A percentile compares a stretch with the other conserved stretches of the same genome.
Evolutionary conservation across 2,797 vertebrate species (phyloP).

Genomic region (Psittacula derbiana): DNA sequence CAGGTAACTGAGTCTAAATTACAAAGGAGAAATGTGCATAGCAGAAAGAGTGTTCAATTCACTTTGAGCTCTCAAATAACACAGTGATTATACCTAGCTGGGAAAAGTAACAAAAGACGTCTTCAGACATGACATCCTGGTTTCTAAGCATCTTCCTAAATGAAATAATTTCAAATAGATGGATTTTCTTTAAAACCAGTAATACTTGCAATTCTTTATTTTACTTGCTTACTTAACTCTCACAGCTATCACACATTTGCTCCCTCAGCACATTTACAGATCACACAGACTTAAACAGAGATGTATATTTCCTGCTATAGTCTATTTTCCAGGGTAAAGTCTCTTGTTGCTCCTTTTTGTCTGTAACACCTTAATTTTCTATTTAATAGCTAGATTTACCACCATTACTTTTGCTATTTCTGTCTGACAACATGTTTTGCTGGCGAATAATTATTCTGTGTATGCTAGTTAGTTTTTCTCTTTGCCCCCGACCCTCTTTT

Average conservation of each 20-base stretch:
- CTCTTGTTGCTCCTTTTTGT: neutral
- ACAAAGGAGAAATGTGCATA: neutral
- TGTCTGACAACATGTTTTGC: neutral
- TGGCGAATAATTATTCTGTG: neutral
- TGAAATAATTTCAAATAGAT: neutral
- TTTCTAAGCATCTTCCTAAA: neutral
- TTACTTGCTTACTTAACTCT: neutral
- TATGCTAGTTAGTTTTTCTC: neutral
- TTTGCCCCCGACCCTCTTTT: neutral
- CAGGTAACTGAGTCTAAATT: neutral
- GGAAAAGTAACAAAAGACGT: neutral
- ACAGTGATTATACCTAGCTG: neutral
- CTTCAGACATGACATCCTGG: neutral
- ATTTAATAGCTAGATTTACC: neutral
- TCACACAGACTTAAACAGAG: accelerated
- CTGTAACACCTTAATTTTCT: neutral
- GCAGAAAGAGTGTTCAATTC: neutral
- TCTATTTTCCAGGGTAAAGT: neutral
- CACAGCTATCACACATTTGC: neutral
- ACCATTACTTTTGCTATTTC: neutral
- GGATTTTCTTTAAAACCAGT: neutral
- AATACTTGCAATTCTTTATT: neutral
- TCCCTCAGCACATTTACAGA: neutral
- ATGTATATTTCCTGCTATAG: neutral
- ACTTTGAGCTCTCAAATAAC: neutral